Conservation (phyloP, 2,113 vertebrate species). For the Leucopternis melanops region DNA sequence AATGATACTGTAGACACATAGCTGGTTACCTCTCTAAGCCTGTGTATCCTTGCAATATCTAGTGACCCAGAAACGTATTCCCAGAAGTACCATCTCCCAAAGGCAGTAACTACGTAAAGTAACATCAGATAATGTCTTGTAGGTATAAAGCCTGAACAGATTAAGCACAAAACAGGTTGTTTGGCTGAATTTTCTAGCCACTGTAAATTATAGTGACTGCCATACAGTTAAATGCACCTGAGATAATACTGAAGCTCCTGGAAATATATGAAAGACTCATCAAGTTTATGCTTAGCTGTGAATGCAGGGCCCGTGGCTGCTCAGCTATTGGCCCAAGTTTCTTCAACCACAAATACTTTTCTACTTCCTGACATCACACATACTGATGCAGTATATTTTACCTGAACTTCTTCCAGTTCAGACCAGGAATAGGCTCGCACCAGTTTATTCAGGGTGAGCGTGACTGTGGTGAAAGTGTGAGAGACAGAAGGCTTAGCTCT, state of each 20-base stretch:
- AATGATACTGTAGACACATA: not conserved
- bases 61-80: not conserved
- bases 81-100: not conserved
- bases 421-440: not conserved
- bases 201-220: not conserved
- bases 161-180: not conserved
- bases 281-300: not conserved
- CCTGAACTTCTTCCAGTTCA: not conserved
- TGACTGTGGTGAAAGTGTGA: rapidly evolving
- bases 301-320: not conserved
- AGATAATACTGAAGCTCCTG: not conserved
- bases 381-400: not conserved
- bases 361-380: not conserved
- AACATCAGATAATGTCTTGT: not conserved
- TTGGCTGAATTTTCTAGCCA: not conserved
- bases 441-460: not conserved
- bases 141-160: not conserved
- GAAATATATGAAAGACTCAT: not conserved
- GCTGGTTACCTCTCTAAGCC: not conserved
- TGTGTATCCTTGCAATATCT: not conserved
- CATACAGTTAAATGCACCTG: not conserved
- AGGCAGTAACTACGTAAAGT: not conserved
- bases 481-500: not conserved
- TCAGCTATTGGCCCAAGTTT: not conserved
- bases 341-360: not conserved